Conservation (phyloP, 2,888 invertebrate species). For the Pollenia angustigena region DNA sequence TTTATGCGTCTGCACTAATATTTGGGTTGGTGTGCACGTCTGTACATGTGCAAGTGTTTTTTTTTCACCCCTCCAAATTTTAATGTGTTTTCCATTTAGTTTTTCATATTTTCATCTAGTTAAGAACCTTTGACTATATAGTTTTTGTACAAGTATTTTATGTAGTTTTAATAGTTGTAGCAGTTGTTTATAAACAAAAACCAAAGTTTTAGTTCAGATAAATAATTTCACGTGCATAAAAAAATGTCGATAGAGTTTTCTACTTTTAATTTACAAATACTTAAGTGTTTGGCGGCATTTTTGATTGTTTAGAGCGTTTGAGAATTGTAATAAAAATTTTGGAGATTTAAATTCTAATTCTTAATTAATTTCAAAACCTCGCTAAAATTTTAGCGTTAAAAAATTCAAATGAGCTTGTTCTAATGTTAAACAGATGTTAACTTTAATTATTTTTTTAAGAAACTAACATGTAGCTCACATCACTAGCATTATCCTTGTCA, state of each 20-base stretch:
- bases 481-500: not conserved
- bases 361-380: no score
- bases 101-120: slow-evolving; percentile 40
- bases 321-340: not conserved
- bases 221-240: slow-evolving; percentile 26
- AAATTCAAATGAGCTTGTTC: no score
- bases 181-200: slow-evolving; percentile 51
- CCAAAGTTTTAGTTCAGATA: slow-evolving; percentile 60
- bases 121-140: slow-evolving; percentile 38
- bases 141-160: slow-evolving; percentile 22
- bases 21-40: not conserved
- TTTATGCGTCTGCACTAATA: not conserved
- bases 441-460: not conserved
- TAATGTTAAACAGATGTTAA: not conserved
- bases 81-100: slow-evolving; percentile 8
- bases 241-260: slow-evolving; percentile 13
- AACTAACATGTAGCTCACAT: slow-evolving; percentile 9
- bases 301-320: not conserved
- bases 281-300: not conserved
- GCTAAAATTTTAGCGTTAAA: no score
- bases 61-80: not conserved
- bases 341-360: not conserved
- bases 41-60: not conserved
- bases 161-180: slow-evolving; percentile 45
- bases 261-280: not conserved